These are phyloP conservation scores for silkworm (Bombyx mori) DNA, from an alignment of 1,140 invertebrate genomes.

Conservation along the genomic window DNA sequence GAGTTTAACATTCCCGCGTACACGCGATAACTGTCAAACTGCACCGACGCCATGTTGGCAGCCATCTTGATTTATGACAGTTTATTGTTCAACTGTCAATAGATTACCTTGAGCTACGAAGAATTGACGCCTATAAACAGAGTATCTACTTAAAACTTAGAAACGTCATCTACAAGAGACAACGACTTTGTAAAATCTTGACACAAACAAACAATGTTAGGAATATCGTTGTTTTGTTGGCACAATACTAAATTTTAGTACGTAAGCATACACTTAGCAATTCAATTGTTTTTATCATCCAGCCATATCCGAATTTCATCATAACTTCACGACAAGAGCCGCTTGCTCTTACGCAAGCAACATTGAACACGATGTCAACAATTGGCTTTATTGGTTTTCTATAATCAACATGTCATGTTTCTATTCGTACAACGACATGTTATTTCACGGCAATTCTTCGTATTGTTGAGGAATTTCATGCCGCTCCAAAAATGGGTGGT, in stretches of 20 bases:
- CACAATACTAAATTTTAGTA: too few relatives aligned
- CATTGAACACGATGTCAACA: constrained; percentile 19
- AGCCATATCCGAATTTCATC: too few relatives aligned
- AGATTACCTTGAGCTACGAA: constrained; percentile 2
- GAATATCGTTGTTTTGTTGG: too few relatives aligned
- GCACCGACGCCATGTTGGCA: constrained; percentile 49
- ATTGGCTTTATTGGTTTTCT: constrained; percentile 35
- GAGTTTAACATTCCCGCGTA: constrained; percentile 60
- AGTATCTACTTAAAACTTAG: too few relatives aligned
- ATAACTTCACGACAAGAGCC: too few relatives aligned
- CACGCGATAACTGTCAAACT: constrained; percentile 56
- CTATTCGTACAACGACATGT: background rate
- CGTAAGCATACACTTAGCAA: too few relatives aligned
- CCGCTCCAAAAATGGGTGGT: too few relatives aligned
- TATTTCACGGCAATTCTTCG: background rate
- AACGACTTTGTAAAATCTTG: too few relatives aligned
- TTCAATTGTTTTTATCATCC: too few relatives aligned
- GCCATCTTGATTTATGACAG: constrained; percentile 58
- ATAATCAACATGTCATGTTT: constrained; percentile 20
- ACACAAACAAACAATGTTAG: too few relatives aligned
- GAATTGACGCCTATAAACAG: background rate
- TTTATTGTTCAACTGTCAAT: constrained; percentile 52
- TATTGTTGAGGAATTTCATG: too few relatives aligned
- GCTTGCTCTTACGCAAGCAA: background rate
- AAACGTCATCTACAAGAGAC: too few relatives aligned